Percentiles rank a stretch among this genome's conserved stretches.
These are phyloP conservation scores for Synanthedon andrenaeformis DNA, from an alignment of 2,888 invertebrate species.

Conservation along the genomic window DNA sequence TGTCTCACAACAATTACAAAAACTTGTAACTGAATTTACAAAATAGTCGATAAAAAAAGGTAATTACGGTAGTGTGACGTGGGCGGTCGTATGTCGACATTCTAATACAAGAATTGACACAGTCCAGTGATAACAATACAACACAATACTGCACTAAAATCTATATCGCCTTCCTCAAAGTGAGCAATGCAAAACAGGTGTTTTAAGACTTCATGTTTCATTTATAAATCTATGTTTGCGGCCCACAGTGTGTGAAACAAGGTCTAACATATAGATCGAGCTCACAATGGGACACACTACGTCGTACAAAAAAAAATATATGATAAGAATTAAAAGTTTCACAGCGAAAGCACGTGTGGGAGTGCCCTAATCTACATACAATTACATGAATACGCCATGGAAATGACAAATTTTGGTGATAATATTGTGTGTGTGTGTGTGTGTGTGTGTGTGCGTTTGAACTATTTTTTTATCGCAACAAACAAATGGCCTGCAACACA, in stretches of 20 bases:
- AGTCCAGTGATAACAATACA: slow-evolving; percentile 62
- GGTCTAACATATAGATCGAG: slow-evolving; percentile 61
- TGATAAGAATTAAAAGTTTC: slow-evolving; percentile 17
- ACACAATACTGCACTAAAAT: slow-evolving; percentile 37
- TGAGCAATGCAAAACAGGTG: slow-evolving; percentile 51
- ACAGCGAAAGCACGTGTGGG: slow-evolving; percentile 33
- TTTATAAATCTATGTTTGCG: slow-evolving; percentile 16
- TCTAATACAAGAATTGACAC: slow-evolving; percentile 77
- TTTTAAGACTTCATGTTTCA: slow-evolving; percentile 28
- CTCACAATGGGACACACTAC: slow-evolving; percentile 43
- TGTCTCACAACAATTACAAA: slow-evolving; percentile 29
- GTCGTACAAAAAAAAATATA: slow-evolving; percentile 22
- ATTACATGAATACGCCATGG: slow-evolving; percentile 6
- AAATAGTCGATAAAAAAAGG: slow-evolving; percentile 25
- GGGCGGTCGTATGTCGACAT: slow-evolving; percentile 71
- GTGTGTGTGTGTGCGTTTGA: neutral
- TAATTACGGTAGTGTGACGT: slow-evolving; percentile 54
- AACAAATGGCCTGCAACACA: slow-evolving; percentile 4
- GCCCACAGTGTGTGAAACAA: slow-evolving; percentile 54
- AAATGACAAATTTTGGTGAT: neutral
- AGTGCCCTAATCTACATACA: slow-evolving; percentile 14
- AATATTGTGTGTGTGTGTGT: neutral
- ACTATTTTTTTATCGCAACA: slow-evolving; percentile 7
- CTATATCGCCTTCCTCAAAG: too few relatives aligned
- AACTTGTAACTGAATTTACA: slow-evolving; percentile 19